Evolutionary conservation across 1,140 invertebrate genomes (phyloP), one percentile per base, ranked within the genome.

Genomic region (Brachystomella parvula): DNA sequence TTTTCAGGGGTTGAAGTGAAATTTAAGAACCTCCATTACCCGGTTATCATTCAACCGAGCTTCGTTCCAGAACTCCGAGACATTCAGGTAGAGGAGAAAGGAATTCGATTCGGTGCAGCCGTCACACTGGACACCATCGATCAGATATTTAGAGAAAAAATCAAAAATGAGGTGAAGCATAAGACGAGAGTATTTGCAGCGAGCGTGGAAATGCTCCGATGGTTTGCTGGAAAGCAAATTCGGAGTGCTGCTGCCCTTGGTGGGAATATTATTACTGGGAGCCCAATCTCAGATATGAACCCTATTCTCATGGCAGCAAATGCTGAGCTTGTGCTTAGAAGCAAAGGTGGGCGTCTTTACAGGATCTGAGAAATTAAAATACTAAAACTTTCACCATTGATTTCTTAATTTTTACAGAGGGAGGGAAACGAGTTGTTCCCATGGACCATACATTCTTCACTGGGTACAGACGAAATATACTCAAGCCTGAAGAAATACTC

Each of bases 201-300:
- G 32, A 84, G 92, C 47, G 79, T 87, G 26, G 85, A 90, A 64
- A 97, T 97, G 87, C 79, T 97, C 1, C 85, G 91, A 75, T 95
- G 89, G 85, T 97, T 97, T 83, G 94, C 93, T 66, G 92, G 94
- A 28, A 90, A 88, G 77, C 94, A 97, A 82, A 92, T 97, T 62
- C 83, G 69, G 35, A 72, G 70, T 66, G 68, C 61, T 61, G 68
- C 67, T 0, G 86, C 89, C 33, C 77, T 97, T 24, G 92, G 89
- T 56, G 93, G 94, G 29, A 97, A 96, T 78, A 92, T 96, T 58
- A 88, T 96, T 80, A 96, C 93, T 0, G 91, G 92, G 19, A 95
- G 92, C 79, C 94, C 94, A 0, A 96, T 97, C 76, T 96, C 93
- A 12, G 94, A 98, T 80, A 81, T 97, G 75, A 94, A 94, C 80